Conservation (phyloP, 2,888 invertebrate species). For the Atethmia centrago region DNA sequence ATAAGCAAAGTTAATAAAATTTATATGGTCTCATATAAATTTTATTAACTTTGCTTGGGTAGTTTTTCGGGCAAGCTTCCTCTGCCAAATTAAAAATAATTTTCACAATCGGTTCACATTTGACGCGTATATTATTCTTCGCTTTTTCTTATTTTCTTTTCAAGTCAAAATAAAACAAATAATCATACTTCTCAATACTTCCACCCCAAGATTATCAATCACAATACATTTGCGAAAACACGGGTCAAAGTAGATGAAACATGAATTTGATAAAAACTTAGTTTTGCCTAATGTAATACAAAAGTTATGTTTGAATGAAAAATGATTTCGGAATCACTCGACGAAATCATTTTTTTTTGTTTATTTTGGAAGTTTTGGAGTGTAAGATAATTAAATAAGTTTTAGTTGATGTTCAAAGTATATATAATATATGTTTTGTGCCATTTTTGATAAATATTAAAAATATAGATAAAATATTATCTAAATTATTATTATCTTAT, state of each 20-base stretch:
- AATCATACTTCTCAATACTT: neutral
- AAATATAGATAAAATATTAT: neutral
- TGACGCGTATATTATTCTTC: neutral
- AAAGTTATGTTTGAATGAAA: slow-evolving; percentile 57
- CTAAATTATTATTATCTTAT: no score
- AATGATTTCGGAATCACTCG: slow-evolving; percentile 51
- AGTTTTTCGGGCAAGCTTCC: no score
- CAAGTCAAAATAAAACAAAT: slow-evolving; percentile 9
- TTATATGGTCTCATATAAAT: no score
- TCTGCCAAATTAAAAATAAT: no score
- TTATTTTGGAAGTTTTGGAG: slow-evolving; percentile 18
- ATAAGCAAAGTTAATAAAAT: no score
- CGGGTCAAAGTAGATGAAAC: slow-evolving; percentile 33
- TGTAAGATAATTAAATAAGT: slow-evolving; percentile 9
- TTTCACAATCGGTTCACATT: no score
- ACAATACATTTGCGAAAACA: slow-evolving; percentile 47
- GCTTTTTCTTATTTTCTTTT: neutral
- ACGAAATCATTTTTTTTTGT: slow-evolving; percentile 30
- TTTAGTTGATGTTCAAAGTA: slow-evolving; percentile 1
- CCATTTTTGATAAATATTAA: neutral
- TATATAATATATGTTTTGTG: no score
- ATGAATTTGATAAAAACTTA: slow-evolving; percentile 53
- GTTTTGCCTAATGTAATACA: slow-evolving; percentile 43
- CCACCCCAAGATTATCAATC: slow-evolving; percentile 34
- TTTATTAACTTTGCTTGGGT: no score